These are phyloP conservation scores for Lagorchestes hirsutus DNA, from an alignment of 2,797 vertebrate genomes.

Conservation along the genomic window DNA sequence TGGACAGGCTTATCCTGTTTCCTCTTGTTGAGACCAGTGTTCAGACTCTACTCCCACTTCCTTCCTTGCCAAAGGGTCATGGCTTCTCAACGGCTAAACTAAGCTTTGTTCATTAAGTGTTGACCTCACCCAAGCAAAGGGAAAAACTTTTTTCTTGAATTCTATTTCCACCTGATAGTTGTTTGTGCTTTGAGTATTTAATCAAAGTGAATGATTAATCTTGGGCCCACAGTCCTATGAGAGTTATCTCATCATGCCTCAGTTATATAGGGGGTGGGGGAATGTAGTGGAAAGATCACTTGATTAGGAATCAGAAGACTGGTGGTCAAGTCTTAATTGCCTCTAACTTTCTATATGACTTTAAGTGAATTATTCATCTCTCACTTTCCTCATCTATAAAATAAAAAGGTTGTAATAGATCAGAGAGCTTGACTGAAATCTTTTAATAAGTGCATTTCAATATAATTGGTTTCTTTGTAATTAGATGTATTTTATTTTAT, in stretches of 20 bases:
- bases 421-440: background rate
- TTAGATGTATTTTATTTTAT: background rate
- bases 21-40: slow-evolving; percentile 43
- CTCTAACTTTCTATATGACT: background rate
- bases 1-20: slow-evolving; percentile 1
- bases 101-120: slow-evolving; percentile 27
- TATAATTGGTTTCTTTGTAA: background rate
- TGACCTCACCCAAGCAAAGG: background rate
- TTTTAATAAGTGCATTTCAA: background rate
- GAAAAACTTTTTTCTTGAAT: background rate
- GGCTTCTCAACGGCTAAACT: background rate
- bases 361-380: background rate
- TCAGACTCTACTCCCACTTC: slow-evolving; percentile 71
- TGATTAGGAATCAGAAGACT: background rate
- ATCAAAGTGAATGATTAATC: background rate
- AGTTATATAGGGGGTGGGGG: background rate
- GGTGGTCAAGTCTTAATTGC: background rate
- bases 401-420: background rate
- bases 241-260: background rate
- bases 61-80: slow-evolving; percentile 70
- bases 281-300: background rate
- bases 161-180: background rate
- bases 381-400: background rate
- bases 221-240: background rate
- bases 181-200: background rate